These are phyloP conservation scores for Psammodynastes pulverulentus DNA, from an alignment of 2,113 vertebrate genomes.

Conservation along the genomic window DNA sequence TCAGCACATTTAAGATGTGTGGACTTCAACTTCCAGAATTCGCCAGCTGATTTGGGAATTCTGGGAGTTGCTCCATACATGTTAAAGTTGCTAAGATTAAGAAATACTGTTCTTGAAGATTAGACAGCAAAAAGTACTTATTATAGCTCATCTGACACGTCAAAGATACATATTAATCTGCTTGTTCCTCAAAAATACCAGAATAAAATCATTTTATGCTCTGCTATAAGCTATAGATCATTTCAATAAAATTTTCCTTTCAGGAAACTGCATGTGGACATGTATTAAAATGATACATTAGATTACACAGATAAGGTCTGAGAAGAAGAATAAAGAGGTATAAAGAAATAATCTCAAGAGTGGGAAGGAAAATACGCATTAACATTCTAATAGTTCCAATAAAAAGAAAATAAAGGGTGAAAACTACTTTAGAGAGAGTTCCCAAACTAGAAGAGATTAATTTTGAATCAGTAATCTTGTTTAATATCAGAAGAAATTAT, in stretches of 20 bases:
- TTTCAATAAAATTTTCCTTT: not conserved
- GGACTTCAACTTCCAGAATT: not conserved
- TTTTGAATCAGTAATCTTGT: conserved; percentile 14
- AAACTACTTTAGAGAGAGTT: not conserved
- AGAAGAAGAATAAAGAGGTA: not conserved
- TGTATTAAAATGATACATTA: not conserved
- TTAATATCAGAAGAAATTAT: conserved; percentile 8
- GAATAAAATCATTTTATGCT: not conserved
- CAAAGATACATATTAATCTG: not conserved
- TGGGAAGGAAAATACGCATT: conserved; percentile 1
- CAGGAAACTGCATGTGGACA: fast-evolving
- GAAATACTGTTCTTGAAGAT: not conserved
- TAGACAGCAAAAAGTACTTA: not conserved
- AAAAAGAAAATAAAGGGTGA: not conserved
- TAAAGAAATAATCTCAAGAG: not conserved
- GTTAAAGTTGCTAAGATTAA: not conserved
- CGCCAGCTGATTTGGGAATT: not conserved
- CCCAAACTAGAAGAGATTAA: conserved; percentile 3
- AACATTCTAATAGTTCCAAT: not conserved
- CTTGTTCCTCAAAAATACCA: not conserved
- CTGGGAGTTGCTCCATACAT: not conserved
- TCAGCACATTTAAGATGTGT: not conserved
- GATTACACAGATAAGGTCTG: not conserved
- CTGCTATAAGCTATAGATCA: not conserved
- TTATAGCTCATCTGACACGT: not conserved